These are phyloP conservation scores for Oryzias woworae DNA, from an alignment of 2,113 vertebrate species.

Conservation along the genomic window DNA sequence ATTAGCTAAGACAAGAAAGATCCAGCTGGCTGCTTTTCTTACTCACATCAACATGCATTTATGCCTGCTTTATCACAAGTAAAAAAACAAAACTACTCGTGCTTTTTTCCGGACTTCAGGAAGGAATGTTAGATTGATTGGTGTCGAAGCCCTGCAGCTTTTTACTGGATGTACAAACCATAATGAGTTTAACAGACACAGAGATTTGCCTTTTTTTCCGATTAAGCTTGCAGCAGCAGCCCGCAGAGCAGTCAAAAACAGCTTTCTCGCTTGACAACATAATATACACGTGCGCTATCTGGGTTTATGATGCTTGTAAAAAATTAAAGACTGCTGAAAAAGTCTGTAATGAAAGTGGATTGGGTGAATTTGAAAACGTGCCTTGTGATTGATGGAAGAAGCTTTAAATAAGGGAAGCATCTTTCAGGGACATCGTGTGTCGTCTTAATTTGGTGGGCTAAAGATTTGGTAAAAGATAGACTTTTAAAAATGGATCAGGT, in stretches of 20 bases:
- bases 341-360: not conserved
- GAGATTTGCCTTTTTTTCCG: constrained; percentile 44
- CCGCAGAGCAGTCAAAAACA: constrained; percentile 23
- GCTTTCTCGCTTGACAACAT: constrained; percentile 30
- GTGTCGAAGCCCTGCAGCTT: constrained; percentile 2
- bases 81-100: not conserved
- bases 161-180: constrained; percentile 27
- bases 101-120: too few species aligned
- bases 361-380: not conserved
- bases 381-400: too few species aligned
- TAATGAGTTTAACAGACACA: not conserved
- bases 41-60: constrained; percentile 1
- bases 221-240: constrained; percentile 44
- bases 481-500: not conserved
- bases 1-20: constrained; percentile 35
- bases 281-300: constrained; percentile 34
- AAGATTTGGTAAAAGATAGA: not conserved
- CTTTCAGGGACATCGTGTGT: not conserved
- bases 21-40: constrained; percentile 34
- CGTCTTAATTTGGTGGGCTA: not conserved
- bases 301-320: constrained; percentile 38
- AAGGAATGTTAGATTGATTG: too few species aligned
- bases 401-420: not conserved
- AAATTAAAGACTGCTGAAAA: constrained; percentile 38
- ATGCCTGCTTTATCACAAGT: constrained; percentile 5